Percentiles rank a stretch among this genome's conserved stretches.
Evolutionary conservation across 2,888 invertebrate species (phyloP).

Genomic region (Elegia similella): DNA sequence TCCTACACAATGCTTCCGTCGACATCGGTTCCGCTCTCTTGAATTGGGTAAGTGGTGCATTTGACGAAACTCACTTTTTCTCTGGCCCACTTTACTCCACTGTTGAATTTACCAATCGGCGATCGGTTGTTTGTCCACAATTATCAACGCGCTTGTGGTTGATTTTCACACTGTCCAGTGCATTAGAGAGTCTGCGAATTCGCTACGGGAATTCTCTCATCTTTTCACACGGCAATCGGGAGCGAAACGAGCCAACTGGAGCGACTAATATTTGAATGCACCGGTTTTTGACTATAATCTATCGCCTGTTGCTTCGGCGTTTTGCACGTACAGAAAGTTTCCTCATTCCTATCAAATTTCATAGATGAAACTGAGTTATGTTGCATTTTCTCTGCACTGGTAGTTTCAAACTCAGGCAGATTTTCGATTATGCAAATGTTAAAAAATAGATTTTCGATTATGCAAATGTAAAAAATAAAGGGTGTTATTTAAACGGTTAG

Average conservation of each 20-base stretch:
- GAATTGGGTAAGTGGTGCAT: slow-evolving; percentile 77
- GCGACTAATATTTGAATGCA: slow-evolving; percentile 70
- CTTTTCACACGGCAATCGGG: slow-evolving; percentile 75
- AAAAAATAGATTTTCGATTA: no score
- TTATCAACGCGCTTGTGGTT: slow-evolving; percentile 61
- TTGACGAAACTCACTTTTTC: slow-evolving; percentile 78
- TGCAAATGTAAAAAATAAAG: no score
- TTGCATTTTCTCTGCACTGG: no score
- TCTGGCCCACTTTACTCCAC: slow-evolving; percentile 54
- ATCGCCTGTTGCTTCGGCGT: slow-evolving; percentile 40
- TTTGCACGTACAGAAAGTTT: slow-evolving; percentile 50
- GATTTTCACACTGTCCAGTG: slow-evolving; percentile 60
- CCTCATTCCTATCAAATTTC: slow-evolving; percentile 40
- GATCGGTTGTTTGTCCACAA: slow-evolving; percentile 61
- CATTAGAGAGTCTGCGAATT: slow-evolving; percentile 55
- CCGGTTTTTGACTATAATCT: slow-evolving; percentile 51
- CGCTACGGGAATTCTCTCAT: slow-evolving; percentile 54
- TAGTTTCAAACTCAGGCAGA: not conserved
- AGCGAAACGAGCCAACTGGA: slow-evolving; percentile 70
- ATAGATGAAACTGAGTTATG: slow-evolving; percentile 27
- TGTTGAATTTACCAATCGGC: slow-evolving; percentile 52
- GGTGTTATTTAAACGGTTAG: no score
- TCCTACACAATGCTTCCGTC: slow-evolving; percentile 66
- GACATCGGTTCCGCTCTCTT: slow-evolving; percentile 77
- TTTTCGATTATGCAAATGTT: not conserved